Evolutionary conservation across 2,888 invertebrate species (phyloP), one percentile per base, ranked within the genome.

Genomic region (Chymomyza amoena): DNA sequence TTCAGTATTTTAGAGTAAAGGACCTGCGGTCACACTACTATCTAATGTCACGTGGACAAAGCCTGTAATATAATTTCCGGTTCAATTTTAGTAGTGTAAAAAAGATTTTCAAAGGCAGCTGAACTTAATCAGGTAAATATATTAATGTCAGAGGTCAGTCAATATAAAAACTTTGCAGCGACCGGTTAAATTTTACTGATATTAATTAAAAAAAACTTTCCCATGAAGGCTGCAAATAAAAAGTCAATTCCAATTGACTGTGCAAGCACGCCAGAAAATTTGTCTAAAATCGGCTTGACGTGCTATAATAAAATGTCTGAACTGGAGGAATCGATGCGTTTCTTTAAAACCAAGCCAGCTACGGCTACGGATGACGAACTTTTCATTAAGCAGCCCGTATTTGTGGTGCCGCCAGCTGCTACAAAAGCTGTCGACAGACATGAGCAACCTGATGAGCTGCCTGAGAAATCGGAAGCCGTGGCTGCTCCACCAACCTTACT

Each of bases 361-460:
- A 54, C 63, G 28, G 60, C 45, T 0, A 59, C 68, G 9, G 60
- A 72, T 2, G 64, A 69, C 6, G 81, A 81, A 15, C 66, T 85
- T 4, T 85, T 85, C 16, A 73, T 82, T 6, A 71, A 79, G 39
- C 32, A 76, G 6, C 85, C 82, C 0, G 63, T 64, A 10, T 83
- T 81, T 13, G 61, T 59, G 52, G 13, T 61, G 64, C 4, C 36
- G n/a, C 6, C 45, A 18, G 1, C 2, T 39, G 5, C 15, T 50
- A 6, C 20, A 10, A 7, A 50, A 52, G 16, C 39, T 64, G 7
- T 54, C 36, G 25, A 56, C 4, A 15, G 0, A 28, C 16, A 56
- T 7, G 60, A 6, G 9, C 50, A 50, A 2, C 57, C 4, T 25
- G 25, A 25, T 25, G 25, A 25, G 4, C 0, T 25, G 25, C 25